Evolutionary conservation across 2,113 vertebrate genomes (phyloP), one percentile per base, ranked within the genome.

Genomic region (Cheilinus undulatus): DNA sequence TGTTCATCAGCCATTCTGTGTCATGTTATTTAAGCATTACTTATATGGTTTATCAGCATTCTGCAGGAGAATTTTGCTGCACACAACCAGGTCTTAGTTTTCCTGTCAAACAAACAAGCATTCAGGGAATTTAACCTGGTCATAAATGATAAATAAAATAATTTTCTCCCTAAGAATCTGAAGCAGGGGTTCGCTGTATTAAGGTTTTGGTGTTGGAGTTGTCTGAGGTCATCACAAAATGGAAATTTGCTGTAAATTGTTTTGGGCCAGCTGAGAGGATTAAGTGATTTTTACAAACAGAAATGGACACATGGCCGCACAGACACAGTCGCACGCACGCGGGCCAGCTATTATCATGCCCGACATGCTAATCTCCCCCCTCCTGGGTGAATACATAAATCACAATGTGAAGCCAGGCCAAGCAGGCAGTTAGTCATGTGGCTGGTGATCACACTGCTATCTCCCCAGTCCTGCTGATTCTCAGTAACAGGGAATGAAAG

Each of bases 331-430:
- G 51, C 67, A 63, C 68, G 69, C 30, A 42, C 59, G 60, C 48
- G 15, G 62, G 23, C 57, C 24, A 57, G 65, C 63, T 74, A 62
- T 86, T 73, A 69, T 86, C 69, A 88, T 80, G 79, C 69, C 74
- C 32, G 61, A 80, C 77, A 84, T 88, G 80, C 74, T 88, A 88
- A 91, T 92, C 83, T 69, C 13, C 50, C 62, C 77, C 87, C n/a
- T n/a, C 66, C 71, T 34, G 62, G 80, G 65, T 68, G 70, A 80
- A 71, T 76, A 46, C 50, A 83, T 78, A 83, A 73, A 79, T 77
- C 59, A 61, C 59, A 76, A 69, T 53, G 75, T 43, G 51, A 51
- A 28, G 61, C 42, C 56, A 19, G 71, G 76, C 54, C 43, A 19
- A 40, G 72, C 67, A 69, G 64, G 52, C 76, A 60, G 73, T 42